Evolutionary conservation across 2,113 vertebrate genomes (phyloP).

Genomic region (Echinops telfairi): DNA sequence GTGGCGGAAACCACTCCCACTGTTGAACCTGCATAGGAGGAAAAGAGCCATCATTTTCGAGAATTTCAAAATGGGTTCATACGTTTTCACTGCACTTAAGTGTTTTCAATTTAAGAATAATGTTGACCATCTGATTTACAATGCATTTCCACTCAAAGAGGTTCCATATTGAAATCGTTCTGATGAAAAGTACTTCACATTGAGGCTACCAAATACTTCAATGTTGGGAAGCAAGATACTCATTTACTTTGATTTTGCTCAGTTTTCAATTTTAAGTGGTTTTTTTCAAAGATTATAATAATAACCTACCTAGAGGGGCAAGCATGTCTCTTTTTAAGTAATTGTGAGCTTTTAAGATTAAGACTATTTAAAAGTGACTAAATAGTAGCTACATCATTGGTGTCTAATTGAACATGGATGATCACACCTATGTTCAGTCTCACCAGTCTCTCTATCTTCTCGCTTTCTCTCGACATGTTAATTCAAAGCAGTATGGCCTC

Average conservation of each 20-base stretch:
- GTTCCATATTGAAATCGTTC: not conserved
- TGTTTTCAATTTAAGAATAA: not conserved
- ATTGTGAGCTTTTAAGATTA: not conserved
- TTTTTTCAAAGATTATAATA: not conserved
- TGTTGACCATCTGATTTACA: not conserved
- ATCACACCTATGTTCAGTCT: not conserved
- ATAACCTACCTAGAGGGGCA: not conserved
- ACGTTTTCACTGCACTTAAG: not conserved
- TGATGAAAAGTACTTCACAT: not conserved
- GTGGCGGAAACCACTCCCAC: conserved; percentile 90
- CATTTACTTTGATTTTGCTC: not conserved
- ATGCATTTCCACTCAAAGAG: not conserved
- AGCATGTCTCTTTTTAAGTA: not conserved
- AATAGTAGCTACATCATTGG: not conserved
- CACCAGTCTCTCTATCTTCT: not conserved
- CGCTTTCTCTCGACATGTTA: not conserved
- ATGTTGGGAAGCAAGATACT: not conserved
- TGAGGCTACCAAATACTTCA: not conserved
- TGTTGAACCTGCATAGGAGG: conserved; percentile 84
- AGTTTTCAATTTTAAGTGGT: not conserved
- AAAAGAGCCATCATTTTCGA: not conserved
- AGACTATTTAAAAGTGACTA: no score
- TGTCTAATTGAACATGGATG: not conserved
- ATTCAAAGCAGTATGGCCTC: not conserved
- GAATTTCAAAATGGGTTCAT: not conserved